Evolutionary conservation across 2,888 invertebrate species (phyloP).

Genomic region (Pteria penguin): DNA sequence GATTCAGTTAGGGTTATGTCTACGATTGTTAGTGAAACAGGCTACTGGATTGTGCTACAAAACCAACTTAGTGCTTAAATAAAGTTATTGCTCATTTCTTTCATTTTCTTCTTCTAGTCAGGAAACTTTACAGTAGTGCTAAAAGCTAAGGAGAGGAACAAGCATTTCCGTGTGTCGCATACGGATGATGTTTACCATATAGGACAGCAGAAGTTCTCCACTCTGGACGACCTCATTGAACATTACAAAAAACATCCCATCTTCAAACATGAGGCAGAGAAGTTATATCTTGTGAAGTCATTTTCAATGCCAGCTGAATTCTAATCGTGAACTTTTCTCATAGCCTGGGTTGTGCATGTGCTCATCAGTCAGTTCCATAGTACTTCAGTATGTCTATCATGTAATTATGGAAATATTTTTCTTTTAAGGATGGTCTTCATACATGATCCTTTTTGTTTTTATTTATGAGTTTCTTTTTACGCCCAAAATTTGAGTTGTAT

Average conservation of each 20-base stretch:
- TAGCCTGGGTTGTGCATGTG: neutral
- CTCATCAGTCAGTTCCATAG: neutral
- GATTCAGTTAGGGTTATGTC: no score
- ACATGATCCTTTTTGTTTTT: no score
- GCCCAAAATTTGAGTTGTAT: no score
- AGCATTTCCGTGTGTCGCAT: slow-evolving; percentile 99
- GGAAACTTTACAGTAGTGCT: slow-evolving; percentile 99
- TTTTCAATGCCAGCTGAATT: slow-evolving; percentile 81
- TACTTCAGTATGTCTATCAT: no score
- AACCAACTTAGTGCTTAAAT: no score
- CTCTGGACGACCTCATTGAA: slow-evolving; percentile 96
- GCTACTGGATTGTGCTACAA: no score
- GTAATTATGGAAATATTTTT: no score
- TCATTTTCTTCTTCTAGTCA: slow-evolving; percentile 89
- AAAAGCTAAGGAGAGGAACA: slow-evolving; percentile 98
- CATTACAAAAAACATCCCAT: slow-evolving; percentile 99
- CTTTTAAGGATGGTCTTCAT: no score
- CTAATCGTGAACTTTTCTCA: slow-evolving; percentile 32
- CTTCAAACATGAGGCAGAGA: slow-evolving; percentile 93
- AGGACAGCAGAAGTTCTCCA: slow-evolving; percentile 97
- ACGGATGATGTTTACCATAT: slow-evolving; percentile 91
- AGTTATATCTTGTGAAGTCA: slow-evolving; percentile 96
- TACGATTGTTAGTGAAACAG: no score
- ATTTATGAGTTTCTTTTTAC: no score
- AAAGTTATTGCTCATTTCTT: no score